Evolutionary conservation across 2,888 invertebrate genomes (phyloP), one percentile per base, ranked within the genome.

Genomic region (Aporophyla nigra): DNA sequence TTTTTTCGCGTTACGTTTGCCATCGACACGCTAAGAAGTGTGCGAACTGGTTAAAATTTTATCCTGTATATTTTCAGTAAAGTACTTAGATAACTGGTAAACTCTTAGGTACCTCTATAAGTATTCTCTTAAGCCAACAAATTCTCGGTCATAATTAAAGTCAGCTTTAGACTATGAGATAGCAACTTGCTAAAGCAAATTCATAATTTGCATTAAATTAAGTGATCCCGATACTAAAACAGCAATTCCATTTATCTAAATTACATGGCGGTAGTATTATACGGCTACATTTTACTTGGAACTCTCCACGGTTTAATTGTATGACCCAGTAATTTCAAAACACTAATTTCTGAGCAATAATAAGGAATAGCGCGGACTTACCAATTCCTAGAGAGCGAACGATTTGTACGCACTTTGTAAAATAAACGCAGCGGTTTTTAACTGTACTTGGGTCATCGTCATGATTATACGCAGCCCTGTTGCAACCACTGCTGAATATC

Each of bases 301-400:
- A n/a, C n/a, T n/a, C n/a, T n/a, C n/a, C n/a, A n/a, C n/a, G 33
- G 69, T 83, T 83, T 82, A 89, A 88, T 86, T 72, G 79, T 78
- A 79, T 88, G 87, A 87, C 88, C 88, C 72, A 90, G 81, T 89
- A 86, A 87, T 85, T 87, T 72, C 73, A 80, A 80, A 82, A 84
- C 16, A 54, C 87, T 89, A 88, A 91, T 91, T 90, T 86, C 82
- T 67, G 68, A 49, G 76, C 83, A 80, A 80, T 83, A 84, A 78
- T 68, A 74, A 63, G 73, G 62, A 58, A 77, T 75, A 74, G 79
- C 21, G 53, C 24, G 43, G 56, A 7, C 21, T 59, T 56, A 67
- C 54, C 21, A 61, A 80, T 78, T 75, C 53, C 27, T 58, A 71
- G 61, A 78, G n/a, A 19, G n/a, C 16, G 33, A 65, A 56, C 21